phyloP scores from a whole-genome alignment of 2,888 invertebrate species.

The Acanthosepion esculentum region DNA sequence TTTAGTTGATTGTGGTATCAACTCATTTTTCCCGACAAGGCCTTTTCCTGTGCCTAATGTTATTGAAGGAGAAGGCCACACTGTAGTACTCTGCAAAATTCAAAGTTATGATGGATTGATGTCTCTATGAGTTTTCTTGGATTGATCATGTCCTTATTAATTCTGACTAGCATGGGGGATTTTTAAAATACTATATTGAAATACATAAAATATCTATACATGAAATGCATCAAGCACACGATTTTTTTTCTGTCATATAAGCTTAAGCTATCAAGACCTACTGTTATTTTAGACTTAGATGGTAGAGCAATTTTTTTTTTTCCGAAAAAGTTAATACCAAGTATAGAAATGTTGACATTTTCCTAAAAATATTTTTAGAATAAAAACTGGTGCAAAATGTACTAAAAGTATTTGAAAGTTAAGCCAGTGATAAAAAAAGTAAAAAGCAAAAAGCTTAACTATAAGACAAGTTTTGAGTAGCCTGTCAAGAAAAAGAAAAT shows the following conservation, averaged over 20 bases:
- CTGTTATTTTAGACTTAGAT: background rate
- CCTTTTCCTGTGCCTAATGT: conserved; percentile 65
- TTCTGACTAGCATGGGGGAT: background rate
- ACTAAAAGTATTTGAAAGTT: background rate
- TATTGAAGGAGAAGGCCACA: conserved; percentile 59
- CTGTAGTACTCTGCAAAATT: conserved; percentile 45
- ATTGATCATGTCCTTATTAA: background rate
- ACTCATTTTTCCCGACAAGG: conserved; percentile 59
- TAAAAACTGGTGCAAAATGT: background rate
- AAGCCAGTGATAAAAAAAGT: background rate
- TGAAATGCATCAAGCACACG: background rate
- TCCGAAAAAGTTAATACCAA: no score
- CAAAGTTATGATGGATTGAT: conserved; percentile 38
- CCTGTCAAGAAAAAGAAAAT: background rate
- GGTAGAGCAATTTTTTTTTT: background rate
- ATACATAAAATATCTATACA: background rate
- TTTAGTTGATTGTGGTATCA: conserved; percentile 42
- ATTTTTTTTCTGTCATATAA: background rate
- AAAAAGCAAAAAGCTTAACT: background rate
- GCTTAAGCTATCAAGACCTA: background rate
- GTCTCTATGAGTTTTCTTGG: background rate
- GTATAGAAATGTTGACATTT: no score
- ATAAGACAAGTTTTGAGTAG: background rate
- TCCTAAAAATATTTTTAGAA: background rate
- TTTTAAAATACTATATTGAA: background rate